phyloP scores from a whole-genome alignment of 2,888 invertebrate genomes.

The Allacma fusca region DNA sequence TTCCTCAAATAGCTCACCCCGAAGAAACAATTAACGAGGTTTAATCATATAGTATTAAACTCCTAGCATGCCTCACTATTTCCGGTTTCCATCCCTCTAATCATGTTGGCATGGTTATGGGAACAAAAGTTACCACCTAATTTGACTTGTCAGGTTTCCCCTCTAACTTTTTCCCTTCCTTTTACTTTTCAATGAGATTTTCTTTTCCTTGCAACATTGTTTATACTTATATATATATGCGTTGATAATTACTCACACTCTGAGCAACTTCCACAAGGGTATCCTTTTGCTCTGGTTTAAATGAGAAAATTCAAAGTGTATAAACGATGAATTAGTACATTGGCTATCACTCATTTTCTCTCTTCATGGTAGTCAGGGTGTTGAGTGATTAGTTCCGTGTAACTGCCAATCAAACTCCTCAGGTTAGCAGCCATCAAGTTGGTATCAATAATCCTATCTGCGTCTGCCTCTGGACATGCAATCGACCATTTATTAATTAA shows the following conservation, averaged over 20 bases:
- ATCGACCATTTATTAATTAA: not conserved
- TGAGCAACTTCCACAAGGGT: no score
- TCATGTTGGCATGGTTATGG: conserved; percentile 14
- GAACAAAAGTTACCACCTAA: conserved; percentile 27
- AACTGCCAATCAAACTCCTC: conserved; percentile 30
- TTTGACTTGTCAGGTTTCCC: conserved; percentile 33
- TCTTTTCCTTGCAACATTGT: no score
- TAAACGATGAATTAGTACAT: conserved; percentile 8
- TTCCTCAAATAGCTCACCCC: conserved; percentile 23
- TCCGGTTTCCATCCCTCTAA: conserved; percentile 43
- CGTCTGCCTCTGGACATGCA: not conserved
- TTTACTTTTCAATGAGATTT: no score
- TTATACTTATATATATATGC: not conserved
- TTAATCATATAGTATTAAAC: conserved; percentile 45
- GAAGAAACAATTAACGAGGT: conserved; percentile 48
- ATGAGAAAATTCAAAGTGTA: conserved; percentile 13
- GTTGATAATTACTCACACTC: no score
- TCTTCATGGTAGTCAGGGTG: conserved; percentile 19
- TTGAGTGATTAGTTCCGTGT: conserved; percentile 40
- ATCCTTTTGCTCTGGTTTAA: not conserved
- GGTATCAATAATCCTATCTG: not conserved
- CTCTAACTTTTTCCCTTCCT: no score
- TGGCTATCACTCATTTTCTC: conserved; percentile 33
- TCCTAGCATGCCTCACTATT: conserved; percentile 43
- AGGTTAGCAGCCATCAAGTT: not conserved